phyloP scores from a whole-genome alignment of 2,113 vertebrate genomes.

The Plotosus lineatus region DNA sequence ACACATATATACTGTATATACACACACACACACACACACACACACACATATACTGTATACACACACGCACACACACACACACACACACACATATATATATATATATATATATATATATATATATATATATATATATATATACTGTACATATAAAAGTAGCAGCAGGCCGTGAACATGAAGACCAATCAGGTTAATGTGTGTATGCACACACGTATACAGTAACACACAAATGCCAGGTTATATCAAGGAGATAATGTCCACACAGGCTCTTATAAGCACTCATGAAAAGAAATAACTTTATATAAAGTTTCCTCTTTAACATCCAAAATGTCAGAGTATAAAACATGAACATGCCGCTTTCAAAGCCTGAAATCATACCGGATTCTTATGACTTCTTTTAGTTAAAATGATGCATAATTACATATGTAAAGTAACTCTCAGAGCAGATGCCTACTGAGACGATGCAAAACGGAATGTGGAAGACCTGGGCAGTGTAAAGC shows the following conservation, averaged over 20 bases:
- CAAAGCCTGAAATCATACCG: not conserved
- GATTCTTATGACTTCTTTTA: not conserved
- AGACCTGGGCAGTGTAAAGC: not conserved
- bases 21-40: no score
- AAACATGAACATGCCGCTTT: not conserved
- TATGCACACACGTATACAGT: not conserved
- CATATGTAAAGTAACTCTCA: no score
- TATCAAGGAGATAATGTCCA: not conserved
- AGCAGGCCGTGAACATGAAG: not conserved
- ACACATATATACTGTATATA: no score
- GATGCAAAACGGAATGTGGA: not conserved
- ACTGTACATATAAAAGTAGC: no score
- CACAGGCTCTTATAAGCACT: not conserved
- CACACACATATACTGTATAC: no score
- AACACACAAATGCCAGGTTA: slow-evolving; percentile 12
- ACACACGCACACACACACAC: no score
- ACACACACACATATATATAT: no score
- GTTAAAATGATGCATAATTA: not conserved
- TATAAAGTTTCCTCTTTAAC: not conserved
- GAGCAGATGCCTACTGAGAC: not conserved
- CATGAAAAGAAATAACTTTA: not conserved
- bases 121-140: no score
- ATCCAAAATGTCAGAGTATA: not conserved
- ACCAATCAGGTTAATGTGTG: not conserved
- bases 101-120: no score